Base-by-base conservation (phyloP, 2,113 vertebrate genomes). In the Gallinago undulata region DNA sequence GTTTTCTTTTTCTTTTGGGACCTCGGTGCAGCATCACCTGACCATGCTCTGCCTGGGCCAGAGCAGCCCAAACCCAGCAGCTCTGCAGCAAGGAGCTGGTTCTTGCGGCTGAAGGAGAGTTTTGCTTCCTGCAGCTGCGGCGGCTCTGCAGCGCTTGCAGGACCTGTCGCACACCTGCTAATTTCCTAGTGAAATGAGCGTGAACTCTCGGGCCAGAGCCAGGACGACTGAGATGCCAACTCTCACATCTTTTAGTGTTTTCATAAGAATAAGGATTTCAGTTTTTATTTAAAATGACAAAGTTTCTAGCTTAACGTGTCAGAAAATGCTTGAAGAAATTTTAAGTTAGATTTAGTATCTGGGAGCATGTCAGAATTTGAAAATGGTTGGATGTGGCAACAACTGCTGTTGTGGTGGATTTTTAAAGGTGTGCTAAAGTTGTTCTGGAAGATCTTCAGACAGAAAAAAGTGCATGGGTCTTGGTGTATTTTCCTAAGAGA, bases 341-440 rank as follows among this genome's bases (percentile, higher is more conserved):
- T 57, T 3, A 59, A 35, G 12, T 37, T 35, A 64, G 19, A 33
- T 84, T 73, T 76, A 37, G 67, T 41, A 69, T 93, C 83, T 62
- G 59, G 57, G 12, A 25, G 6, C 37, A 21, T 18, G 13, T 85
- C 48, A 30, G 48, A 87, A 64, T 41, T 84, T 85, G 62, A 60
- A 74, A 87, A 48, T 64, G 37, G 27, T 51, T 78, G 51, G 41
- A 43, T 5, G 2, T 18, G 60, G 41, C 19, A 60, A n/a, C 13
- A 93, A 76, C 31, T 85, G 35, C 33, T 24, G 2, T 7, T 47
- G 12, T 4, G 27, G 11, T 9, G 1, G 1, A 37, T 13, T 62
- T 70, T 55, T 59, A 17, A 64, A 77, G 28, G 10, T 0, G 0
- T 62, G 57, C 19, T 80, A 1, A 50, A 70, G 41, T 27, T 5